phyloP scores from a whole-genome alignment of 2,113 vertebrate species.

The Fulica atra region DNA sequence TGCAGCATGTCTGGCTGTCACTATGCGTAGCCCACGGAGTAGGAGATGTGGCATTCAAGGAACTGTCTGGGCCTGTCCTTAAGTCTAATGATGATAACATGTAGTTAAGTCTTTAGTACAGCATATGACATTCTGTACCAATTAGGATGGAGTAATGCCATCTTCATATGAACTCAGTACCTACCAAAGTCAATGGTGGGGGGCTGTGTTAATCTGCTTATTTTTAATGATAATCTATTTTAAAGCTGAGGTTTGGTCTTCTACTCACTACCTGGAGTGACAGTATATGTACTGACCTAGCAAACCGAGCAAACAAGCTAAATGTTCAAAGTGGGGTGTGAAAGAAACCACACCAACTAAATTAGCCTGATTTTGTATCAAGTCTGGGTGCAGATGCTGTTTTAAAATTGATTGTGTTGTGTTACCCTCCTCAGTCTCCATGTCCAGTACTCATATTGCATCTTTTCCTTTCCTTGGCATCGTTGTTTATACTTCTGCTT shows the following conservation, averaged over 20 bases:
- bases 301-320: background rate
- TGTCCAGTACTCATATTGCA: background rate
- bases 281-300: background rate
- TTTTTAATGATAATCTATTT: background rate
- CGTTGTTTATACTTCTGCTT: background rate
- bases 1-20: background rate
- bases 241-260: background rate
- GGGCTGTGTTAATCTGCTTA: background rate
- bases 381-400: background rate
- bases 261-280: background rate
- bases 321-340: background rate
- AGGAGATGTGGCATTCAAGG: background rate
- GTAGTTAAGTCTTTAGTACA: background rate
- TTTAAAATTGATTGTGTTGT: background rate
- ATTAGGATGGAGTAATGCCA: background rate
- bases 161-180: background rate
- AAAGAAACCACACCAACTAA: background rate
- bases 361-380: background rate
- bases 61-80: background rate
- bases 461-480: background rate
- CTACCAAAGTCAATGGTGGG: background rate
- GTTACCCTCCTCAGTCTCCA: background rate
- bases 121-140: background rate
- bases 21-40: background rate
- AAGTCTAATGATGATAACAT: background rate